Base-by-base conservation (phyloP, 2,113 vertebrate species). In the Hippoglossus stenolepis region DNA sequence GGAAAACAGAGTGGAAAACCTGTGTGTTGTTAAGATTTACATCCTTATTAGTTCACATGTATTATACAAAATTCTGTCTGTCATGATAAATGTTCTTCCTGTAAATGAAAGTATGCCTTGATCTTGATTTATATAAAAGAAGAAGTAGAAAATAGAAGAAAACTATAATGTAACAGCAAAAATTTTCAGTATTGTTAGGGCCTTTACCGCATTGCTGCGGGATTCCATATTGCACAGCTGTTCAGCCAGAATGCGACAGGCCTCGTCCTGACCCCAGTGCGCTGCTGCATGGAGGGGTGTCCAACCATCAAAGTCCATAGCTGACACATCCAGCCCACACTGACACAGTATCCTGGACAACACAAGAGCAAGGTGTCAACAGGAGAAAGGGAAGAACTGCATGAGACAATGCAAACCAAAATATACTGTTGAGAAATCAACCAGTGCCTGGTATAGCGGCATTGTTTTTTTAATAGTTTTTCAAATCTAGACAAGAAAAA, bases 181-280 rank as follows among this genome's bases (percentile, higher is more conserved):
- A 0, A 1, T 1, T 49, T 38, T 49, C 5, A 10, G 38, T 5
- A 31, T 31, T 67, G 57, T 40, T 8, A 2, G 14, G 18, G n/a
- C 74, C 96, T 96, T 51, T 70, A 98, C 97, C 94, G 96, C 95
- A 20, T 97, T 97, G 90, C 96, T 98, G 84, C 93, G 94, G 79
- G 96, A 77, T 80, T 98, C 97, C 97, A 99, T 99, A 62, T 98
- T 94, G 64, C 97, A 99, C 58, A 98, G 92, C 0, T 96, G 95
- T 82, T 99, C 97, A 0, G 96, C 96, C 80, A 99, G 91, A 82
- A 97, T 93, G 78, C 93, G 91, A 69, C 97, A 98, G 1, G 97
- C 97, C 53, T 98, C 97, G 13, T 95, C 95, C 82, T 98, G 96
- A 4, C 97, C 97, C 97, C 97, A 99, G 85, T 99, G 97, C 0